Base-by-base conservation (phyloP, 2,888 invertebrate species). In the Meandrusa payeni region DNA sequence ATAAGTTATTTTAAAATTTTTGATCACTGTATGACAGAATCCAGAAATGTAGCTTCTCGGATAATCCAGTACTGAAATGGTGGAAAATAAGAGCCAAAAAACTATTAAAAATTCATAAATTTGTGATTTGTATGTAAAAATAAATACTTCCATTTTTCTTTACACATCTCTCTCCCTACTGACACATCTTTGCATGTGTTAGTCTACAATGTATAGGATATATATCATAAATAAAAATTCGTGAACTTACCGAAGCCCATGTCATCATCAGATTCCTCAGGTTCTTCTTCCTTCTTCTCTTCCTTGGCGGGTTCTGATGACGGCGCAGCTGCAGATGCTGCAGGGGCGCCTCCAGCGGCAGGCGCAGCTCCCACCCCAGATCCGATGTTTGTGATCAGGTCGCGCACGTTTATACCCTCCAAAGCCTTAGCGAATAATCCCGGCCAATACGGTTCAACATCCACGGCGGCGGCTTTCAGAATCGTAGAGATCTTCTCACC, bases 391-490 rank as follows among this genome's bases (percentile, higher is more conserved):
- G 96, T 95, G 78, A 98, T 95, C 69, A 98, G 89, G 50, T 97
- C 96, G 68, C 96, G 96, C 41, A 99, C 93, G 76, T 97, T 97
- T 54, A 98, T 89, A 52, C 97, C 97, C 80, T 98, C 98, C 56
- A 99, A 88, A 23, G 98, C 97, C 85, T 98, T 98, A 55, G 99
- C 97, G 82, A 99, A 99, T 44, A 99, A 91, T 64, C 97, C 97
- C 27, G 99, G 98, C 99, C 99, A 99, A 90, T 98, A 99, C 10
- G 99, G 98, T 82, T 99, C 99, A 24, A 99, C 95, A 53, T 96
- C 95, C 47, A 99, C 98, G 74, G 92, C 93, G 56, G 99, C 98
- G 31, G 99, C 98, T 86, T 98, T 99, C 73, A 99, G 87, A 76
- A 99, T 95, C 55, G 98, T 97, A 59, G 93, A 93, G 81, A 99